Conservation (phyloP, 2,888 invertebrate species). For the Orchesellides sinensis region DNA sequence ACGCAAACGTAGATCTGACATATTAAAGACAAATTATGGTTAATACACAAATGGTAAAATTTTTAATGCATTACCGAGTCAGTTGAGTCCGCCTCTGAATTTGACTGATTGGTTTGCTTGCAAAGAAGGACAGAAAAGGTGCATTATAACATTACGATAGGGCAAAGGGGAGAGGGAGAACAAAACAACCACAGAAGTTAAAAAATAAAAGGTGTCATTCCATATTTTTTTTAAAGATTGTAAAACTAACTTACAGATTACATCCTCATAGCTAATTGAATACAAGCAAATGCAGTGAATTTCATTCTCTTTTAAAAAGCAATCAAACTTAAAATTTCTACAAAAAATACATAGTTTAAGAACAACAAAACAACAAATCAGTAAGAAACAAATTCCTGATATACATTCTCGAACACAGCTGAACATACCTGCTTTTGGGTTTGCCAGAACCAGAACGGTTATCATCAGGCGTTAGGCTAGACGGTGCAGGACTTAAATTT, state of each 20-base stretch:
- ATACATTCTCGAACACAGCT: no score
- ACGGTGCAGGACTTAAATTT: slow-evolving; percentile 52
- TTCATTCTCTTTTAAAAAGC: no score
- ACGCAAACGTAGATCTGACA: no score
- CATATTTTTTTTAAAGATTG: no score
- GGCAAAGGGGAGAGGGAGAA: slow-evolving; percentile 26
- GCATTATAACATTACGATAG: slow-evolving; percentile 42
- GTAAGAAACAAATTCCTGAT: not conserved
- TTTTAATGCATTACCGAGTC: slow-evolving; percentile 72
- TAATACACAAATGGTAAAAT: slow-evolving; percentile 16
- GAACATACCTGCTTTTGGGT: slow-evolving; percentile 67
- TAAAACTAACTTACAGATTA: no score
- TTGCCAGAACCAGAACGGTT: slow-evolving; percentile 59
- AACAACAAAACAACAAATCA: no score
- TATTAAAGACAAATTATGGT: no score
- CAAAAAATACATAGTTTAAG: no score
- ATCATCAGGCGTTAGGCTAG: slow-evolving; percentile 48
- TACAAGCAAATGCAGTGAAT: no score
- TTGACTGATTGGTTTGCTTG: slow-evolving; percentile 75
- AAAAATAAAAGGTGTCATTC: no score
- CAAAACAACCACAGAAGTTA: slow-evolving; percentile 12
- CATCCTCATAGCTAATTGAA: not conserved
- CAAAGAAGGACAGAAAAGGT: slow-evolving; percentile 69
- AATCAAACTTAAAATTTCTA: not conserved
- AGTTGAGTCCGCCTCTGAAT: slow-evolving; percentile 75